Evolutionary conservation across 2,888 invertebrate genomes (phyloP).

Genomic region (Amorpha juglandis): DNA sequence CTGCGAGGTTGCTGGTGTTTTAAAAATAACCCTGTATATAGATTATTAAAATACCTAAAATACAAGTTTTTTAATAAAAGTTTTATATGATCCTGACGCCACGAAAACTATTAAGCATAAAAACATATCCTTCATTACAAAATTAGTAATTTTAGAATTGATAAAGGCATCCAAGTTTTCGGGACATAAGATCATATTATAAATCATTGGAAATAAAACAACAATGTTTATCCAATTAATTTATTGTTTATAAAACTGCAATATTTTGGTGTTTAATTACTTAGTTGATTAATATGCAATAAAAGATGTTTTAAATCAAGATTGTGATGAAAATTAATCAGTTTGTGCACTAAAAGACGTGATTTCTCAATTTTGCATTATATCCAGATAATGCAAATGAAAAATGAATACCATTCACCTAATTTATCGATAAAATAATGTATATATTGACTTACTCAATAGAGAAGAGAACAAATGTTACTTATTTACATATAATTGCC

Average conservation of each 20-base stretch:
- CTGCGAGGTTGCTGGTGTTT: too few relatives aligned
- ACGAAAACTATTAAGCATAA: too few relatives aligned
- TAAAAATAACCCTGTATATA: too few relatives aligned
- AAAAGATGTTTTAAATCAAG: conserved; percentile 61
- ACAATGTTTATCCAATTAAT: conserved; percentile 40
- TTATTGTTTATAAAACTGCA: conserved; percentile 60
- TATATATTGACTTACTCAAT: conserved; percentile 59
- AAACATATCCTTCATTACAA: too few relatives aligned
- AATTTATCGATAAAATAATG: conserved; percentile 62
- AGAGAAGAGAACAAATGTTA: conserved; percentile 59
- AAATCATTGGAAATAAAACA: conserved; percentile 29
- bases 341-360: conserved; percentile 59
- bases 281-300: conserved; percentile 50
- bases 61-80: too few relatives aligned
- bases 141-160: too few relatives aligned
- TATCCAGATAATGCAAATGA: conserved; percentile 76
- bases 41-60: too few relatives aligned
- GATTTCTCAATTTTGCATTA: conserved; percentile 75
- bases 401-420: conserved; percentile 67
- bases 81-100: too few relatives aligned
- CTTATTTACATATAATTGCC: conserved; percentile 73
- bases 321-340: conserved; percentile 69
- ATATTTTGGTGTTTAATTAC: conserved; percentile 63
- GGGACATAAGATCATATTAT: too few relatives aligned
- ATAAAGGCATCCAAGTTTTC: too few relatives aligned